Conservation (phyloP, 2,113 vertebrate genomes). For the Glaucidium brasilianum region DNA sequence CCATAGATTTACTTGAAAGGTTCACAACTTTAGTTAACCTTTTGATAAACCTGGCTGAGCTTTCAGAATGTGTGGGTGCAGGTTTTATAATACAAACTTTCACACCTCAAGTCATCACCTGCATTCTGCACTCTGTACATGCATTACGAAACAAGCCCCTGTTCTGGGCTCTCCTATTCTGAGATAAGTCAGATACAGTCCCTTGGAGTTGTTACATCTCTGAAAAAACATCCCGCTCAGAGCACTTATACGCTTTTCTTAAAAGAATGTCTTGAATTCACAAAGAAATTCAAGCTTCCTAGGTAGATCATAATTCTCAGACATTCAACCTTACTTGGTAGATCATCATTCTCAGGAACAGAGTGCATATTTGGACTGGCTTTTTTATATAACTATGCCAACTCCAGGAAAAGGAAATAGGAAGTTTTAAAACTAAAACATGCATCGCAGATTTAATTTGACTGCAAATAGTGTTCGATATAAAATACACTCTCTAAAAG, state of each 20-base stretch:
- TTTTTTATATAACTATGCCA: slow-evolving; percentile 11
- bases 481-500: slow-evolving; percentile 22
- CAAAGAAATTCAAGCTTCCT: background rate
- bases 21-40: slow-evolving; percentile 3
- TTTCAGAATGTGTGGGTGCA: slow-evolving; percentile 18
- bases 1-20: background rate
- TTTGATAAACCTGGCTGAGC: slow-evolving; percentile 1
- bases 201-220: background rate
- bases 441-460: slow-evolving; percentile 1
- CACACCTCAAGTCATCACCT: background rate
- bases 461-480: slow-evolving; percentile 32
- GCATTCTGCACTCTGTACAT: background rate
- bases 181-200: background rate
- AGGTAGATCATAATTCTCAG: background rate
- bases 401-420: background rate
- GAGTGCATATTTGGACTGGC: background rate
- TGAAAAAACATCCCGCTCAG: background rate
- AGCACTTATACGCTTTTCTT: background rate
- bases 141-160: background rate
- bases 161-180: background rate
- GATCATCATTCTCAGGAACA: background rate
- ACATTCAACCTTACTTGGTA: background rate
- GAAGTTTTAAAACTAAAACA: slow-evolving; percentile 31
- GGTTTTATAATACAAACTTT: background rate
- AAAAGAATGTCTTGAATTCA: background rate